Evolutionary conservation across 2,113 vertebrate species (phyloP).

Genomic region (Cyphomyrus plagiostoma): DNA sequence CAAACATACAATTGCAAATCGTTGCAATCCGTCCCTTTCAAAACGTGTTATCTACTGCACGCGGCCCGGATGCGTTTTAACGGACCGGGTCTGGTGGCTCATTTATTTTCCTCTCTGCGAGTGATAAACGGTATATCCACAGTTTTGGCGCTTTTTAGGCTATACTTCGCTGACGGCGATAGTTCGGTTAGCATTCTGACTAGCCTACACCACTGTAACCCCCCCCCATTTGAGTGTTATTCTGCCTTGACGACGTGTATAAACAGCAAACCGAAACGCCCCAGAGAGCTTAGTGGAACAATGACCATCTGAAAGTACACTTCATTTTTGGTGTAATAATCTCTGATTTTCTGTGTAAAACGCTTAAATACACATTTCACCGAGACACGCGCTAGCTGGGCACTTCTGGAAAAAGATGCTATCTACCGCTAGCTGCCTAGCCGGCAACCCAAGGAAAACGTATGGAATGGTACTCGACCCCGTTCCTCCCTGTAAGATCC

Average conservation of each 20-base stretch:
- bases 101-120: not conserved
- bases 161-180: not conserved
- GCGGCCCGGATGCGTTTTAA: not conserved
- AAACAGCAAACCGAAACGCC: not conserved
- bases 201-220: not conserved
- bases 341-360: not conserved
- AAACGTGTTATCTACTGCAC: not conserved
- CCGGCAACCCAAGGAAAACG: not conserved
- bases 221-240: not conserved
- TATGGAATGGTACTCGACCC: not conserved
- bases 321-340: not conserved
- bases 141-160: not conserved
- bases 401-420: slow-evolving; percentile 5
- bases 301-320: not conserved
- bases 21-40: not conserved
- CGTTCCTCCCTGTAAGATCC: not conserved
- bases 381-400: not conserved
- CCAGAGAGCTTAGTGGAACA: not conserved
- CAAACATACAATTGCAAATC: not conserved
- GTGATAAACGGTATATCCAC: not conserved
- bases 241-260: not conserved
- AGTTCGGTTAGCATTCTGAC: not conserved
- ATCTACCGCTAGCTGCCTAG: slow-evolving; percentile 7
- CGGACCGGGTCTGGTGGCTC: not conserved
- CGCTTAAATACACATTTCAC: not conserved